Evolutionary conservation across 1,140 invertebrate species (phyloP), one percentile per base, ranked within the genome.

Genomic region (Amphibalanus amphitrite): DNA sequence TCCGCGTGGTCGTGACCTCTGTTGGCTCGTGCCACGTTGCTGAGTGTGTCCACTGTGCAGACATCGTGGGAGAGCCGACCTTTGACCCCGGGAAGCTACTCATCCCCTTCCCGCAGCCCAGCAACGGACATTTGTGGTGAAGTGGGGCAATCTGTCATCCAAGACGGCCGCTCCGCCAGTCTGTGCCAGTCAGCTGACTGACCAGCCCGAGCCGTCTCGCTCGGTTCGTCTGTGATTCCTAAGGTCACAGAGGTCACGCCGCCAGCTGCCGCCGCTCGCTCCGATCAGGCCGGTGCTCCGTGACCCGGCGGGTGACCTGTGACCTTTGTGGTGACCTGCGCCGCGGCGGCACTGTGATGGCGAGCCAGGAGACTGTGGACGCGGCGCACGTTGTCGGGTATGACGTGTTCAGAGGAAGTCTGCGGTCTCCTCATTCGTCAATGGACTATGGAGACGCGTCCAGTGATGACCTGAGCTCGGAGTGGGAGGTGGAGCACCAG

Each of bases 401-500:
- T 76, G 88, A 88, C 72, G 88, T 90, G 77, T 91, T 91, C 82
- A 84, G 88, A 74, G 86, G 84, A 73, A 87, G 85, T n/a, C 79
- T 92, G 26, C 77, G 90, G 64, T 85, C 88, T 76, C 89, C 90
- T 59, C 89, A 89, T 0, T 84, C 78, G 67, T 67, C 74, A 29
- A 78, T 85, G 67, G 91, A 92, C 75, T 92, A 89, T 79, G 89
- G 89, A 13, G 90, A 92, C 78, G 87, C 89, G 23, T 91, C 89
- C 73, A 90, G 89, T 77, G 90, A 93, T 78, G 91, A 93, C 82
- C 84, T 93, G 13, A 90, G 88, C 79, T 91, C 89, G 10, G 91
- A 93, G 77, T 93, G 90, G 90, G 90, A 92, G 78, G 91, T 20
- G 1, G 47, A 59, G 47, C 47, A 13, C 47, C 10, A 59, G 47